Base-by-base conservation (phyloP, 2,113 vertebrate genomes). In the Cottus gobio region DNA sequence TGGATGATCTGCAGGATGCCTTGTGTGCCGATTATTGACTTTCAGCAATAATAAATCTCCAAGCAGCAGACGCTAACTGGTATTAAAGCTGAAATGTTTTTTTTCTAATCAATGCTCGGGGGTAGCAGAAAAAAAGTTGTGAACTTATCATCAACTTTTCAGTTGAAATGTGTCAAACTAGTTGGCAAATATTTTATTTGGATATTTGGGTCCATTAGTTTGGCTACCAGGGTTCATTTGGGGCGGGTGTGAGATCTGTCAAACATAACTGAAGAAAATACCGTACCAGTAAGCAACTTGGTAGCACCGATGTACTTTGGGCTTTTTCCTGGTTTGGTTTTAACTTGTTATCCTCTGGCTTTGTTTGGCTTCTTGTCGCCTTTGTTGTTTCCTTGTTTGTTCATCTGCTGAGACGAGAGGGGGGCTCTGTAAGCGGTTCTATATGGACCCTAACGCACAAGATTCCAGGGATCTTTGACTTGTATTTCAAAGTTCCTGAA, bases 71-170 rank as follows among this genome's bases (percentile, higher is more conserved):
- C 34, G 42, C 18, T 67, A 28, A 24, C 44, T 1, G 18, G 50
- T 58, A 75, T 66, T 74, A 72, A 81, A 84, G 71, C 70, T 65
- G 61, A 64, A 83, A 24, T 74, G 46, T 7, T 65, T 85, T 67
- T 67, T 71, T 50, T 79, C 16, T 3, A 57, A 71, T 63, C 22
- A 26, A 62, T 61, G 36, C 44, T 62, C 30, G 12, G 26, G 39
- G 28, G 18, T 28, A 34, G 57, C 13, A 0, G 8, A 16, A 37
- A 5, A 5, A 24, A 75, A 37, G 3, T 2, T 37, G n/a, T 28
- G 2, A 71, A 42, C 9, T 16, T 3, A 5, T 61, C 37, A 56
- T 80, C 26, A 68, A 5, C 28, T 69, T 57, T 62, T 8, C 28
- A 63, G 48, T 46, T 34, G 5, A 22, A 37, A 39, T 71, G 70